Percentiles rank a stretch among this genome's conserved stretches.
Conservation (phyloP, 2,113 vertebrate genomes). For the Sylvia atricapilla region DNA sequence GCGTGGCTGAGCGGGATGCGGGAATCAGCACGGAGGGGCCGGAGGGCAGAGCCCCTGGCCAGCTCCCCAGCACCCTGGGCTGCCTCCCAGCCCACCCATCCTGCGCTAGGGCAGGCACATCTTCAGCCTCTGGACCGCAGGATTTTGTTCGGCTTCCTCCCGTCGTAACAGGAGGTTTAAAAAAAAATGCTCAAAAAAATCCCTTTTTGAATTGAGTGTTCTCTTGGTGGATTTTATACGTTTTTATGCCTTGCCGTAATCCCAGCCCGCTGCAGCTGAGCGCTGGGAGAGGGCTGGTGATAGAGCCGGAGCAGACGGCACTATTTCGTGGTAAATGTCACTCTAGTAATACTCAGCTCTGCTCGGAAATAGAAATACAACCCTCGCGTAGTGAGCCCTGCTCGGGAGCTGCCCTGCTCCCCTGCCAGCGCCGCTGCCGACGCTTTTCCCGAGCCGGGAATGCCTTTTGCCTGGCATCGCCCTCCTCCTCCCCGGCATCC, state of each 20-base stretch:
- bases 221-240: not conserved
- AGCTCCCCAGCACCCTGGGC: not conserved
- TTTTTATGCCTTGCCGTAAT: not conserved
- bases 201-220: not conserved
- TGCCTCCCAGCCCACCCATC: not conserved
- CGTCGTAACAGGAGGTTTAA: not conserved
- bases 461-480: not conserved
- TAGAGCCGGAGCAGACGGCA: not conserved
- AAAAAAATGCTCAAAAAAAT: not conserved
- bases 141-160: not conserved
- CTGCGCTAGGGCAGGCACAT: accelerated
- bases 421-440: not conserved
- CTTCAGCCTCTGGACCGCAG: accelerated
- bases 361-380: not conserved
- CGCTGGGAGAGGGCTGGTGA: not conserved
- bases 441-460: not conserved
- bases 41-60: not conserved
- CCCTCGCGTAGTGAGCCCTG: not conserved
- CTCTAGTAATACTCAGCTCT: not conserved
- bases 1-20: not conserved
- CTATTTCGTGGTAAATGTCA: not conserved
- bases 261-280: not conserved
- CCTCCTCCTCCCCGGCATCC: not conserved
- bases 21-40: not conserved
- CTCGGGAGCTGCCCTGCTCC: not conserved